Evolutionary conservation across 2,888 invertebrate genomes (phyloP).

Genomic region (Venusia cambrica): DNA sequence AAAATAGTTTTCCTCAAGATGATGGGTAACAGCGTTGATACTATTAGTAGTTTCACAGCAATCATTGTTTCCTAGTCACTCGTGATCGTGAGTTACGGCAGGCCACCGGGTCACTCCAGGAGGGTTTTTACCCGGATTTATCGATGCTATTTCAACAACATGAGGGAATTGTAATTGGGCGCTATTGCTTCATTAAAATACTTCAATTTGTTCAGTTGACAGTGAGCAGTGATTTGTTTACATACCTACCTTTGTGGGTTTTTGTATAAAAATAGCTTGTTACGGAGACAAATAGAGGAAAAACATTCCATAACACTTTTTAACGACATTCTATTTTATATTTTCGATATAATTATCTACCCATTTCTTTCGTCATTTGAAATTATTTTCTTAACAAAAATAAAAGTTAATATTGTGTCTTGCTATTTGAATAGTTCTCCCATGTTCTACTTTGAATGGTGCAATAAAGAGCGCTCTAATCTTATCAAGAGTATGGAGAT

Average conservation of each 20-base stretch:
- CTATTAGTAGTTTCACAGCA: slow-evolving; percentile 10
- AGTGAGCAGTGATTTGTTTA: slow-evolving; percentile 62
- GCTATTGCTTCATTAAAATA: slow-evolving; percentile 72
- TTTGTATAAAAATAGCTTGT: slow-evolving; percentile 14
- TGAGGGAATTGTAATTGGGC: slow-evolving; percentile 62
- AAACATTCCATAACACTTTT: slow-evolving; percentile 16
- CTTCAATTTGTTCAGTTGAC: slow-evolving; percentile 63
- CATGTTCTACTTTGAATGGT: no score
- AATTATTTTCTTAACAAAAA: no score
- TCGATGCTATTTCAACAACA: slow-evolving; percentile 46
- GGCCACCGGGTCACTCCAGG: slow-evolving; percentile 33
- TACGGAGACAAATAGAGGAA: slow-evolving; percentile 11
- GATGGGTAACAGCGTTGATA: background rate
- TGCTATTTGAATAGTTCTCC: no score
- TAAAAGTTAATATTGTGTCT: no score
- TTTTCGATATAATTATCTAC: no score
- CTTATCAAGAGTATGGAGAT: no score
- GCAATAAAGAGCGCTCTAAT: no score
- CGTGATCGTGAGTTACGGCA: slow-evolving; percentile 24
- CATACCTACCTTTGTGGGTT: slow-evolving; percentile 42
- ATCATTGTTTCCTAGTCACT: slow-evolving; percentile 14
- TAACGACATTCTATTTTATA: slow-evolving; percentile 5
- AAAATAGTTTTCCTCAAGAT: slow-evolving; percentile 9
- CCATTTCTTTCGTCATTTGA: no score
- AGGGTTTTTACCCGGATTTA: slow-evolving; percentile 50